phyloP scores from a whole-genome alignment of 2,797 vertebrate genomes.

The Bucorvus abyssinicus region DNA sequence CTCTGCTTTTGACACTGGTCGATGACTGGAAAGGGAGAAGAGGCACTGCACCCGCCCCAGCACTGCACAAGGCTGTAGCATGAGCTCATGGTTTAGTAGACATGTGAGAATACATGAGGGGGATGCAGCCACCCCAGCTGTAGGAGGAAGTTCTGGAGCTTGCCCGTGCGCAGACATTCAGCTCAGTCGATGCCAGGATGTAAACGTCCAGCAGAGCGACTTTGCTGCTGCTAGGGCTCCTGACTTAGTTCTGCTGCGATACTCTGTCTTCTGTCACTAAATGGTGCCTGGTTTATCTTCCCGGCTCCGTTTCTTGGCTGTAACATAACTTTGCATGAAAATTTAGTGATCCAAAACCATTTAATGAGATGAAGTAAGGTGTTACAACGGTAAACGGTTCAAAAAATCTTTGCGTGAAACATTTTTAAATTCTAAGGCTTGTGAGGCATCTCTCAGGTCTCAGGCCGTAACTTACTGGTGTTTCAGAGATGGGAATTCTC shows the following conservation, averaged over 20 bases:
- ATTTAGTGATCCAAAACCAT: not conserved
- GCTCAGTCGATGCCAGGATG: rapidly evolving
- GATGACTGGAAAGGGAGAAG: not conserved
- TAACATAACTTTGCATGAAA: not conserved
- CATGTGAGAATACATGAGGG: rapidly evolving
- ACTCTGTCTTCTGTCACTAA: too few relatives aligned
- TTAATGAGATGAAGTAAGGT: not conserved
- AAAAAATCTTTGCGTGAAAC: not conserved
- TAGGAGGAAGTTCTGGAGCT: too few relatives aligned
- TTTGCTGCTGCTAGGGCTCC: too few relatives aligned
- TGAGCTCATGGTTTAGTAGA: rapidly evolving
- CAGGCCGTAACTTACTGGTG: rapidly evolving
- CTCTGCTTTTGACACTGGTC: too few relatives aligned
- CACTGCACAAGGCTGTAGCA: not conserved
- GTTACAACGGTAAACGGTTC: not conserved
- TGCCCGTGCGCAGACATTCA: not conserved
- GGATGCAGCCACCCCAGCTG: not conserved
- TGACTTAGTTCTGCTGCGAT: too few relatives aligned
- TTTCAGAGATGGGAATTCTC: not conserved
- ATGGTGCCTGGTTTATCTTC: not conserved
- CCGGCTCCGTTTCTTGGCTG: not conserved
- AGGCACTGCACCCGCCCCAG: too few relatives aligned
- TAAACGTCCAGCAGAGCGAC: too few relatives aligned
- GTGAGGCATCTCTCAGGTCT: not conserved
- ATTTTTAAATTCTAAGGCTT: too few relatives aligned